A percentile compares a stretch with the other conserved stretches of the same genome.
Conservation (phyloP, 2,888 invertebrate species). For the Unio pictorum region DNA sequence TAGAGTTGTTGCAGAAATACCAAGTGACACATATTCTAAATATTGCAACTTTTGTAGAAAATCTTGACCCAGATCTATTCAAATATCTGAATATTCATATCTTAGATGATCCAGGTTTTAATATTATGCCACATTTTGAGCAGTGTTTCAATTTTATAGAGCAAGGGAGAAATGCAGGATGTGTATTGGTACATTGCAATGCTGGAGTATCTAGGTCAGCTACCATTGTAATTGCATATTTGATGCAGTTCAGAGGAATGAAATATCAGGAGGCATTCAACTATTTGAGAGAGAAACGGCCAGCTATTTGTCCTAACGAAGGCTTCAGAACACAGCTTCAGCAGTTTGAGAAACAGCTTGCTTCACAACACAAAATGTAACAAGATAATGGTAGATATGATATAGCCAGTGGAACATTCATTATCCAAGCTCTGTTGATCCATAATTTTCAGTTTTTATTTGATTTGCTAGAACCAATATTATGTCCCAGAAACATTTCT, state of each 20-base stretch:
- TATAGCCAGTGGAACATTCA: too few relatives aligned
- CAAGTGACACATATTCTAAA: slow-evolving; percentile 84
- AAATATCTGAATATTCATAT: slow-evolving; percentile 79
- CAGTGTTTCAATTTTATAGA: slow-evolving; percentile 79
- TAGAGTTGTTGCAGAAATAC: slow-evolving; percentile 76
- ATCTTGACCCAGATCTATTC: slow-evolving; percentile 69
- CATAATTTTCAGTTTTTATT: too few relatives aligned
- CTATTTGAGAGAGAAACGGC: slow-evolving; percentile 80
- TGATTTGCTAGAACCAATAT: too few relatives aligned
- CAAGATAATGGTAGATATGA: too few relatives aligned
- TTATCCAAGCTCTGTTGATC: too few relatives aligned
- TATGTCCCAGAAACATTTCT: too few relatives aligned
- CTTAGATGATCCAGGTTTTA: slow-evolving; percentile 68
- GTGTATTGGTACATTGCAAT: slow-evolving; percentile 89
- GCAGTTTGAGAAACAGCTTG: slow-evolving; percentile 54
- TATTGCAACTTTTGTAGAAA: slow-evolving; percentile 74
- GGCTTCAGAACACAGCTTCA: slow-evolving; percentile 84
- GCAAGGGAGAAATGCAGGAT: slow-evolving; percentile 73
- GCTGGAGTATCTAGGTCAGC: slow-evolving; percentile 92
- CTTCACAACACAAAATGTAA: too few relatives aligned
- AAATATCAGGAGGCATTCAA: slow-evolving; percentile 79
- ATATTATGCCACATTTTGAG: slow-evolving; percentile 61
- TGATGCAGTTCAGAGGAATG: slow-evolving; percentile 77
- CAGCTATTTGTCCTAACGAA: slow-evolving; percentile 83
- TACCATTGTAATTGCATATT: slow-evolving; percentile 84